Evolutionary conservation across 2,113 vertebrate species (phyloP).

Genomic region (Silurus glanis): DNA sequence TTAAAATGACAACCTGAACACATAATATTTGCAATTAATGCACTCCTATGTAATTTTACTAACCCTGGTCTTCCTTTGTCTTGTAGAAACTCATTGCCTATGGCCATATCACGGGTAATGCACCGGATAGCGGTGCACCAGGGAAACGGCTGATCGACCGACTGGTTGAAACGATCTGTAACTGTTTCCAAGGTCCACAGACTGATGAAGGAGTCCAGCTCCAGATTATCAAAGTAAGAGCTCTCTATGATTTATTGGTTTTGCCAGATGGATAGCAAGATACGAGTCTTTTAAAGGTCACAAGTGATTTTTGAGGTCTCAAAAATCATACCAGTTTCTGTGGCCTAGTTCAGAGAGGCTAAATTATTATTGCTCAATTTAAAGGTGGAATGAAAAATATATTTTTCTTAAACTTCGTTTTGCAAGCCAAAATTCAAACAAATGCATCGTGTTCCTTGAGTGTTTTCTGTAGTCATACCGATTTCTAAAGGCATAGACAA

Average conservation of each 20-base stretch:
- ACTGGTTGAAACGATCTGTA: constrained; percentile 93
- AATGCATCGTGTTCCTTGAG: neutral
- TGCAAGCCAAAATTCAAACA: neutral
- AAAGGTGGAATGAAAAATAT: neutral
- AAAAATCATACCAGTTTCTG: neutral
- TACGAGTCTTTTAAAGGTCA: neutral
- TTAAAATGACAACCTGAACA: too few relatives aligned
- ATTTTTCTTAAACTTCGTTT: neutral
- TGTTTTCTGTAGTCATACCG: neutral
- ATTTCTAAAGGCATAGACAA: neutral
- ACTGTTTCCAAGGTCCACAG: constrained; percentile 93
- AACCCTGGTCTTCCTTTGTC: neutral
- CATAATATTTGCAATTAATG: too few relatives aligned
- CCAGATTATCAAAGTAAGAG: constrained; percentile 93
- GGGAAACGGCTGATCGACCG: constrained; percentile 93
- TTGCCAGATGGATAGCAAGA: neutral
- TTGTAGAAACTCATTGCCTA: constrained; percentile 92
- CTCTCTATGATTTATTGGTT: neutral
- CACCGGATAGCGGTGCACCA: constrained; percentile 84
- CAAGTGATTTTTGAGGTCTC: neutral
- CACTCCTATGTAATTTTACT: neutral
- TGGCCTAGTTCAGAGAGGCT: neutral
- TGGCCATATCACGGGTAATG: constrained; percentile 95
- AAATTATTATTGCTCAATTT: neutral
- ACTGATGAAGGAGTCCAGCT: constrained; percentile 97